A percentile compares a stretch with the other conserved stretches of the same genome.
These are phyloP conservation scores for Nymphalis io DNA, from an alignment of 1,140 invertebrate genomes.

Conservation along the genomic window DNA sequence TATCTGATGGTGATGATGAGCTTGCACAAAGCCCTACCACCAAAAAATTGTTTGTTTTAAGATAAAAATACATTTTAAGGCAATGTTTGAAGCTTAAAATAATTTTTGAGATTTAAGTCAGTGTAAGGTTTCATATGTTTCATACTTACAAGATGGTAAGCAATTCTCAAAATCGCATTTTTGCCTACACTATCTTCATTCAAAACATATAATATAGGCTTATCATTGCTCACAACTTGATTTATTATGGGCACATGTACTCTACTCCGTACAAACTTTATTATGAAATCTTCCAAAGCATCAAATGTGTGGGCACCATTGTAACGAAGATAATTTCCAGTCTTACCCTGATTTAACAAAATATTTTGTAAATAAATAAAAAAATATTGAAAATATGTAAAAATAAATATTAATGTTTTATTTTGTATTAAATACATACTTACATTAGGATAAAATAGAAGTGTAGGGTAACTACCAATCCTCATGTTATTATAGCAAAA, in stretches of 20 bases:
- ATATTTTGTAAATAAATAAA: not conserved
- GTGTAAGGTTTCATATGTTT: conserved; percentile 1
- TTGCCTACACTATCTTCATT: conserved; percentile 52
- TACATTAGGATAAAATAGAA: conserved; percentile 74
- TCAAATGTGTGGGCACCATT: conserved; percentile 57
- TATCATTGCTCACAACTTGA: conserved; percentile 45
- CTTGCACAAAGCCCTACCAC: too few species aligned
- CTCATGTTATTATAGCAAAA: conserved; percentile 73
- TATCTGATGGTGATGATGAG: too few species aligned
- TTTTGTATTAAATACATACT: conserved; percentile 50
- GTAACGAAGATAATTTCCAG: conserved; percentile 59
- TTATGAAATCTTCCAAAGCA: conserved; percentile 59
- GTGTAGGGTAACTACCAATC: conserved; percentile 64
- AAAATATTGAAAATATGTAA: not conserved
- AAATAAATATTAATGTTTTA: too few species aligned
- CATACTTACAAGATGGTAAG: conserved; percentile 62
- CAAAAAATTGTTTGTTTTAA: too few species aligned
- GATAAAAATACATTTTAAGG: too few species aligned
- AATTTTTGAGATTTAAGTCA: too few species aligned
- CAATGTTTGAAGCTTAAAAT: too few species aligned
- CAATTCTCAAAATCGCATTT: conserved; percentile 55
- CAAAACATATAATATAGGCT: conserved; percentile 62
- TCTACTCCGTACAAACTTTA: conserved; percentile 51
- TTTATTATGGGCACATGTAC: conserved; percentile 50
- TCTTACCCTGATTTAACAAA: conserved; percentile 52